Evolutionary conservation across 2,888 invertebrate species (phyloP).

Genomic region (Euzophera pinguis): DNA sequence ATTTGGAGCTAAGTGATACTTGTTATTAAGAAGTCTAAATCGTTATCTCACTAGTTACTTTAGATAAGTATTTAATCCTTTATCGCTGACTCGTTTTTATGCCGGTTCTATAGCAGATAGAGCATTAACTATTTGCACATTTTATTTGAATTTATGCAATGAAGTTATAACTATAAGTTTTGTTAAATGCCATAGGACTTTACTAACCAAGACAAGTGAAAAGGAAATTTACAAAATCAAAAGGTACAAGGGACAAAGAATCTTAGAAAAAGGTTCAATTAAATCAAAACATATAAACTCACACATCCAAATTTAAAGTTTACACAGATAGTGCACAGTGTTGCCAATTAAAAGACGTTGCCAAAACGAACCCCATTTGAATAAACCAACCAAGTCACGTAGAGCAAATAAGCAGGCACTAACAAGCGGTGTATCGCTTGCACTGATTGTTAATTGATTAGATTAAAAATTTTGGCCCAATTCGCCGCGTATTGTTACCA

Average conservation of each 20-base stretch:
- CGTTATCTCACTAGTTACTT: no score
- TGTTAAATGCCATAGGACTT: no score
- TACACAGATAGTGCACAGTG: constrained; percentile 38
- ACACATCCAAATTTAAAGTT: neutral
- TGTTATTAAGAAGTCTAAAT: no score
- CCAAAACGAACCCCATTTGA: constrained; percentile 72
- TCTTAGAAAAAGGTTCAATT: neutral
- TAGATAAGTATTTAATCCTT: no score
- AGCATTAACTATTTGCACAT: no score
- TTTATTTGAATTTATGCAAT: no score
- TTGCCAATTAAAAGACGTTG: constrained; percentile 60
- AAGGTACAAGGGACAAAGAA: no score
- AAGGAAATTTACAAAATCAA: neutral
- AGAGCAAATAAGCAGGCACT: constrained; percentile 73
- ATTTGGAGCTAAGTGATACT: no score
- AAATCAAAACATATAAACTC: neutral
- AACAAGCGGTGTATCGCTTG: constrained; percentile 78
- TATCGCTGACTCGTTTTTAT: no score
- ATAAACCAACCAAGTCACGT: constrained; percentile 71
- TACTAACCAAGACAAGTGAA: no score
- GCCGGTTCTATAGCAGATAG: no score
- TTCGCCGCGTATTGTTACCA: constrained; percentile 65
- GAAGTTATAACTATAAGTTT: no score
- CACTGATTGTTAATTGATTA: constrained; percentile 81
- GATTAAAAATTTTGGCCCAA: constrained; percentile 76